Evolutionary conservation across 2,113 vertebrate species (phyloP), one percentile per base, ranked within the genome.

Genomic region (Onychostruthus taczanowskii): DNA sequence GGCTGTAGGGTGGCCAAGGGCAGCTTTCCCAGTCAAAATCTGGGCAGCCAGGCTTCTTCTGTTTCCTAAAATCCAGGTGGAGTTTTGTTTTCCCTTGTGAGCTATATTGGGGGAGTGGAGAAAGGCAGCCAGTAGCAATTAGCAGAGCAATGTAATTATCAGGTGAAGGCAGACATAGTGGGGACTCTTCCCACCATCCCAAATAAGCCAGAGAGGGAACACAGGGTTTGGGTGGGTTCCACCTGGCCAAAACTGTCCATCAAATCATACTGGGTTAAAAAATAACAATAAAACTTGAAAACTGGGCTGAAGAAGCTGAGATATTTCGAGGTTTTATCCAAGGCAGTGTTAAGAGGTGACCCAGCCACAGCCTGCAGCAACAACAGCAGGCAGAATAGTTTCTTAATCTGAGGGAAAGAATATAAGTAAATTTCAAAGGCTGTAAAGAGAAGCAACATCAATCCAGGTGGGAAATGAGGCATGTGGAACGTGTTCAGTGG

Each of bases 171-270:
- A 13, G 39, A 64, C 8, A 2, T 13, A 20, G 9, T 72, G 41
- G 43, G 19, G 56, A 53, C 6, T 8, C 52, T 46, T 91, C 18
- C 6, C 39, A 82, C 12, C 7, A 55, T 39, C 23, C 15, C 72
- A 43, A 53, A 24, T 8, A 39, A 69, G 1, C 52, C 46, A 79
- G 37, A 7, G 77, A 27, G 28, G 39, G 37, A 90, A 61, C 4
- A 6, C 2, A 62, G 61, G 6, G 2, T 58, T 64, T 56, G 30
- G 8, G 7, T 16, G 0, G 0, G 16, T 58, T 70, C 50, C 13
- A 50, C 30, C 16, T 26, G 30, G 15, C 27, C 35, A 12, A 58
- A 90, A n/a, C 10, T 28, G 20, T 15, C 33, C 31, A 53, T 62
- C 10, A 90, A 8, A 47, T 44, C 58, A 23, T 0, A 83, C 2